Percentiles rank a stretch among this genome's conserved stretches.
Evolutionary conservation across 2,113 vertebrate species (phyloP).

Genomic region (Aramus guarauna): DNA sequence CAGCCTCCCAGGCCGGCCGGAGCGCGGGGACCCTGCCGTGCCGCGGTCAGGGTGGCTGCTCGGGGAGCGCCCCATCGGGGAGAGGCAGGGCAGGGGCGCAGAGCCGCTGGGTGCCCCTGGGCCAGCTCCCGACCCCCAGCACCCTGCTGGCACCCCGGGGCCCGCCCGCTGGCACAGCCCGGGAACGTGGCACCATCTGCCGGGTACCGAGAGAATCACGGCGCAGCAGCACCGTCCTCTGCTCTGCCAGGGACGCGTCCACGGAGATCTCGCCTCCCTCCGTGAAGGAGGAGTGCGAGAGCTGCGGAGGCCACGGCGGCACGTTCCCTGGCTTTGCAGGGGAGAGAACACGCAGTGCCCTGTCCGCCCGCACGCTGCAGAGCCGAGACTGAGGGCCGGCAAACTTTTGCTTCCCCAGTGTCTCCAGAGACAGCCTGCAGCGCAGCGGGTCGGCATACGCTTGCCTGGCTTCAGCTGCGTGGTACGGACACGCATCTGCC

Average conservation of each 20-base stretch:
- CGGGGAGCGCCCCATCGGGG: accelerated
- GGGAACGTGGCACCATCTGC: background rate
- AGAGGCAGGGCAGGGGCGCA: background rate
- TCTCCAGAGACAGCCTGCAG: background rate
- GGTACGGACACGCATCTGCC: accelerated
- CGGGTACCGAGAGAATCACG: background rate
- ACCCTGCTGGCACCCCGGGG: background rate
- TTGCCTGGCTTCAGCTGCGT: accelerated
- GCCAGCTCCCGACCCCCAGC: background rate
- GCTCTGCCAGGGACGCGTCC: background rate
- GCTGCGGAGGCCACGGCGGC: background rate
- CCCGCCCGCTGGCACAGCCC: background rate
- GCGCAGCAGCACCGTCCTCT: background rate
- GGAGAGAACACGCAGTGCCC: background rate
- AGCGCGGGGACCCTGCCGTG: background rate
- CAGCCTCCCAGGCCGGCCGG: background rate
- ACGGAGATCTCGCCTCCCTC: background rate
- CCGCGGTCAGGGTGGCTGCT: background rate
- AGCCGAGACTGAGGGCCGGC: background rate
- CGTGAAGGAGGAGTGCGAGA: background rate
- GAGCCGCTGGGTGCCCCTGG: background rate
- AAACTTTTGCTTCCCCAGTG: background rate
- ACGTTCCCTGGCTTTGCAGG: background rate
- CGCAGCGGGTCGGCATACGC: accelerated
- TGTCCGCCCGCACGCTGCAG: background rate